phyloP scores from a whole-genome alignment of 2,113 vertebrate genomes.

The Cyanoramphus novaezelandiae region DNA sequence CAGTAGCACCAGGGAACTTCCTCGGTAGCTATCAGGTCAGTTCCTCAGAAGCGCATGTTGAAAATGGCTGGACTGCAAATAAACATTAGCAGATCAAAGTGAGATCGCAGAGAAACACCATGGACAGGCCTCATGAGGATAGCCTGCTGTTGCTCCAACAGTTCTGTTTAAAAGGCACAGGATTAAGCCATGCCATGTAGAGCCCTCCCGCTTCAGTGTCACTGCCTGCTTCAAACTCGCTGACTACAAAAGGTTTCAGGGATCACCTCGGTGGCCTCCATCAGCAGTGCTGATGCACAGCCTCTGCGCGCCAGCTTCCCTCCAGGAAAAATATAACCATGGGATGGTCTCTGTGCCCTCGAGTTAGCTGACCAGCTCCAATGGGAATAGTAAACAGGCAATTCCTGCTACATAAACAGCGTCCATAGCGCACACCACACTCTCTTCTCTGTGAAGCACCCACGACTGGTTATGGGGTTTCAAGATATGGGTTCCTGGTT shows the following conservation, averaged over 20 bases:
- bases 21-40: not conserved
- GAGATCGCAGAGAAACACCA: not conserved
- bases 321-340: not conserved
- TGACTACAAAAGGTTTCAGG: not conserved
- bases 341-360: not conserved
- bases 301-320: not conserved
- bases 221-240: fast-evolving
- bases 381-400: not conserved
- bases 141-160: not conserved
- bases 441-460: not conserved
- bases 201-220: not conserved
- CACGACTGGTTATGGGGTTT: not conserved
- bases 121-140: not conserved
- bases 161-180: not conserved
- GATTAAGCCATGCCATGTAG: fast-evolving
- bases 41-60: not conserved
- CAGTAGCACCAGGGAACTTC: not conserved
- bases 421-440: fast-evolving
- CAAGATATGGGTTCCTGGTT: not conserved
- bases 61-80: not conserved
- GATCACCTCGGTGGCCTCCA: not conserved
- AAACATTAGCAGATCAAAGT: not conserved
- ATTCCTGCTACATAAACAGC: not conserved
- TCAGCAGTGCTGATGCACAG: not conserved
- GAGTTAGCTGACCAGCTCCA: not conserved